phyloP scores from a whole-genome alignment of 2,113 vertebrate genomes.

The Buteo buteo region DNA sequence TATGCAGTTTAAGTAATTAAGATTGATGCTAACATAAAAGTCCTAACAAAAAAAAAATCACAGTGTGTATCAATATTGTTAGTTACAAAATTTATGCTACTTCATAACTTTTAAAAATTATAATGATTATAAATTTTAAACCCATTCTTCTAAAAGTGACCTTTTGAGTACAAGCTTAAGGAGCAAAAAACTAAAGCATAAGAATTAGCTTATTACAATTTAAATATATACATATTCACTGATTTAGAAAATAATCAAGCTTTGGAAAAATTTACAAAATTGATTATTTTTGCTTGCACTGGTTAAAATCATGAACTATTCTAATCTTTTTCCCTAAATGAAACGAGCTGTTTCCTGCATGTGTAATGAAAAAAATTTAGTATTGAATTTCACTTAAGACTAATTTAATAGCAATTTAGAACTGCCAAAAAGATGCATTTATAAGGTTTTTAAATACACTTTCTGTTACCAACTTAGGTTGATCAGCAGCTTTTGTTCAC shows the following conservation, averaged over 20 bases:
- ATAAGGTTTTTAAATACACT: not conserved
- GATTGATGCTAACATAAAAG: conserved; percentile 68
- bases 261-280: conserved; percentile 66
- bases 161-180: conserved; percentile 57
- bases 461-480: too few species aligned
- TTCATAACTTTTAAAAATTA: conserved; percentile 68
- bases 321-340: not conserved
- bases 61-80: conserved; percentile 76
- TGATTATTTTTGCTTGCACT: conserved; percentile 57
- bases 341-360: conserved; percentile 9
- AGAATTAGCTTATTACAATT: conserved; percentile 66
- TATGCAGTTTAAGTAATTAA: conserved; percentile 76
- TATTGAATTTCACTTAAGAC: conserved; percentile 43
- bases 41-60: conserved; percentile 69
- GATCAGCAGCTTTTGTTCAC: too few species aligned
- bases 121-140: conserved; percentile 71
- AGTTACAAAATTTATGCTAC: conserved; percentile 76
- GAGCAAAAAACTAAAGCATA: conserved; percentile 68
- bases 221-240: conserved; percentile 66
- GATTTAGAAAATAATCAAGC: conserved; percentile 71
- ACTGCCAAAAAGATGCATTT: conserved; percentile 66
- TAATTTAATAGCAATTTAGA: conserved; percentile 66
- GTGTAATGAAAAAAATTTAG: conserved; percentile 2
- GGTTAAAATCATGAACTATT: conserved; percentile 62
- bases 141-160: conserved; percentile 56